A percentile compares a stretch with the other conserved stretches of the same genome.
Evolutionary conservation across 1,140 invertebrate species (phyloP).

Genomic region (Papilio helenus): DNA sequence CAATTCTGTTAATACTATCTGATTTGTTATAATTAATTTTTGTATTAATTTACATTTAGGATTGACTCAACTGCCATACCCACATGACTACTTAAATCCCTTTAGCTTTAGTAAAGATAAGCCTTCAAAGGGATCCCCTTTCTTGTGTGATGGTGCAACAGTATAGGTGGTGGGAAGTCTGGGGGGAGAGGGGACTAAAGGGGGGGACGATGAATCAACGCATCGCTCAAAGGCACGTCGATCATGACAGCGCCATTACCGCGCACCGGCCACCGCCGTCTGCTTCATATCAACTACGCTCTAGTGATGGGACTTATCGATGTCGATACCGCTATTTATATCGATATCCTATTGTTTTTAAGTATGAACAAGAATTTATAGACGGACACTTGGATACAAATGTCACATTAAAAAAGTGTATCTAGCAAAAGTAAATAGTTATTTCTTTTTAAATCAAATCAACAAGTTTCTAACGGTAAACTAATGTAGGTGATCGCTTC

Average conservation of each 20-base stretch:
- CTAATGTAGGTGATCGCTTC: conserved; percentile 45
- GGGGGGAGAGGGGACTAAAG: neutral
- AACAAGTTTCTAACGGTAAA: neutral
- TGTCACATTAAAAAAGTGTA: too few species aligned
- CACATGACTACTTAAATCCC: too few species aligned
- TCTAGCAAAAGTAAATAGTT: too few species aligned
- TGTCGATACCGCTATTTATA: neutral
- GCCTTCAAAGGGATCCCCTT: conserved; percentile 24
- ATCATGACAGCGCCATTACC: conserved; percentile 50
- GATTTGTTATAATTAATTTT: neutral
- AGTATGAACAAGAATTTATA: neutral
- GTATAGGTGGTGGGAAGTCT: neutral
- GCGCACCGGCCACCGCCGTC: conserved; percentile 9
- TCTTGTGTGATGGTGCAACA: conserved; percentile 11
- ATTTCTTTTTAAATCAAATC: too few species aligned
- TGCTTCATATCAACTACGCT: conserved; percentile 9
- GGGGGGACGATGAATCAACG: conserved; percentile 34
- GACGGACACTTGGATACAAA: too few species aligned
- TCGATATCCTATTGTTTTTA: neutral
- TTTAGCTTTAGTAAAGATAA: neutral
- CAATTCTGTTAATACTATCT: neutral
- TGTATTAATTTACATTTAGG: neutral
- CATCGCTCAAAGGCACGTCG: conserved; percentile 39
- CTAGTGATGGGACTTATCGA: conserved; percentile 5
- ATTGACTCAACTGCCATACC: too few species aligned